phyloP scores from a whole-genome alignment of 2,888 invertebrate species.

The Oligia fasciuncula region DNA sequence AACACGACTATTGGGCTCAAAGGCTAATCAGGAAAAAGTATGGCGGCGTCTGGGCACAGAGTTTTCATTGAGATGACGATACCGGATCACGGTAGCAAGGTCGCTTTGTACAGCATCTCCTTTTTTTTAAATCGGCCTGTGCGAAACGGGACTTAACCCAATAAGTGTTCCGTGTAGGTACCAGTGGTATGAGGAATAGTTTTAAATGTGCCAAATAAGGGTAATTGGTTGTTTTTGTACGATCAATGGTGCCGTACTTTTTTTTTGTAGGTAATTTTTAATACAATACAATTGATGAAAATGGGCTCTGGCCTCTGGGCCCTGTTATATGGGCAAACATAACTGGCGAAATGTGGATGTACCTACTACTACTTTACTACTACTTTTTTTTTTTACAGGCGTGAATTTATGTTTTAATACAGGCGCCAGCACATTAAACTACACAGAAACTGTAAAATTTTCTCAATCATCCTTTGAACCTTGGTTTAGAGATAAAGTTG shows the following conservation, averaged over 20 bases:
- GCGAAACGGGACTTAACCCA: neutral
- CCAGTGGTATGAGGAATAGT: neutral
- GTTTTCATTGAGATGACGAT: constrained; percentile 72
- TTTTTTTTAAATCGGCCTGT: constrained; percentile 54
- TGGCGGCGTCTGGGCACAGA: constrained; percentile 58
- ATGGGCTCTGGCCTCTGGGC: too few species aligned
- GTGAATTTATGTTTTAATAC: too few species aligned
- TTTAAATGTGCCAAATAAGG: neutral
- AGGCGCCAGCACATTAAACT: too few species aligned
- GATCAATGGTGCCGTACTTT: neutral
- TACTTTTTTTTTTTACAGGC: too few species aligned
- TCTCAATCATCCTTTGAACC: too few species aligned
- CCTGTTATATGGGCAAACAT: neutral
- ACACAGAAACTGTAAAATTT: too few species aligned
- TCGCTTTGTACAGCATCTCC: constrained; percentile 36
- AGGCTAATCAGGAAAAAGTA: constrained; percentile 79
- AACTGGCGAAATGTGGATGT: too few species aligned
- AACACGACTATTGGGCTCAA: constrained; percentile 74
- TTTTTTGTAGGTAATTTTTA: neutral
- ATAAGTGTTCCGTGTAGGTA: constrained; percentile 12
- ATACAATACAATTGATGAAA: too few species aligned
- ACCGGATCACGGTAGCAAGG: constrained; percentile 72
- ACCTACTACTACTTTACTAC: too few species aligned
- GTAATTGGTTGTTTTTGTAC: neutral
- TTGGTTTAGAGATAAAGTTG: too few species aligned